Evolutionary conservation across 2,888 invertebrate species (phyloP).

Genomic region (Poecilobothrus nobilitatus): DNA sequence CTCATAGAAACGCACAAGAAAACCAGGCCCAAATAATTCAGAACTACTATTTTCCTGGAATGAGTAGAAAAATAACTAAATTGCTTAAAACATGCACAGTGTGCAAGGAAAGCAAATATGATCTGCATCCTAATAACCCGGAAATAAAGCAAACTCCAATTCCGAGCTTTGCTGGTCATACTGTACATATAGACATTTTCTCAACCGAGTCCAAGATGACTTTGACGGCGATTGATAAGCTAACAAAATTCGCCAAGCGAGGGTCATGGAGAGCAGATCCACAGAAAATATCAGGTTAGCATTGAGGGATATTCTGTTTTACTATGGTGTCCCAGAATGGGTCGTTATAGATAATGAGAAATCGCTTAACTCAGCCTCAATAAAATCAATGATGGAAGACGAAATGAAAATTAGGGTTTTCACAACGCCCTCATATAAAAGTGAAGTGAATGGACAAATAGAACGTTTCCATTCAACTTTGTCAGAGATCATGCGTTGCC

Average conservation of each 20-base stretch:
- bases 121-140: constrained; percentile 13
- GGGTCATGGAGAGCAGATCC: background rate
- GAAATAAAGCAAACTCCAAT: background rate
- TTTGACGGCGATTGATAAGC: constrained; percentile 16
- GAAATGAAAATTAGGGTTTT: constrained; percentile 9
- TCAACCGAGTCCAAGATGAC: background rate
- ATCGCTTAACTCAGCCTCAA: constrained; percentile 10
- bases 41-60: constrained; percentile 4
- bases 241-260: constrained; percentile 14
- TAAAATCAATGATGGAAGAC: constrained; percentile 11
- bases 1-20: too few relatives aligned
- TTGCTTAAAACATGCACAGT: background rate
- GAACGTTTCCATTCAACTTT: constrained; percentile 17
- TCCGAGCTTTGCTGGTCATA: background rate
- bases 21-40: too few relatives aligned
- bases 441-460: constrained; percentile 14
- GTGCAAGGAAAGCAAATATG: constrained; percentile 11
- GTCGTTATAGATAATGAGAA: constrained; percentile 16
- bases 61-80: background rate
- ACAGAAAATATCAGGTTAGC: background rate
- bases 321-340: constrained; percentile 5
- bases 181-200: constrained; percentile 15
- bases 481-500: constrained; percentile 15
- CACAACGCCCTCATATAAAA: constrained; percentile 15
- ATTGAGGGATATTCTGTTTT: constrained; percentile 8